Evolutionary conservation across 2,888 invertebrate genomes (phyloP).

Genomic region (Bimastos eiseni): DNA sequence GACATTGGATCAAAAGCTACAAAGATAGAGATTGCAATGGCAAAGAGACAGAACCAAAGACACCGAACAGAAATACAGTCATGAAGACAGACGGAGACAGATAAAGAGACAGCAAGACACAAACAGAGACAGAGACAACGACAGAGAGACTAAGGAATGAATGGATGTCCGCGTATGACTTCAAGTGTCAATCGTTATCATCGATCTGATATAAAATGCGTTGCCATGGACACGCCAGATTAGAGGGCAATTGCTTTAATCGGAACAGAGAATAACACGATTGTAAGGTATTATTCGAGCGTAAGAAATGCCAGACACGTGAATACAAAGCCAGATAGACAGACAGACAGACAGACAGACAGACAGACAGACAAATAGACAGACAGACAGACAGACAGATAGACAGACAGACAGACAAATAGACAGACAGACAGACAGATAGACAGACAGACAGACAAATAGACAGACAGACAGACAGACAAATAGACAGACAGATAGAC

Average conservation of each 20-base stretch:
- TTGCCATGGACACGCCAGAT: not conserved
- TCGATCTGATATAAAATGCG: not conserved
- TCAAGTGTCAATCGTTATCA: not conserved
- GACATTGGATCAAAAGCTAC: too few relatives aligned
- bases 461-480: not conserved
- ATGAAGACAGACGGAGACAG: not conserved
- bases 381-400: not conserved
- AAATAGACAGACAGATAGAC: not conserved
- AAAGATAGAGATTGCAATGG: too few relatives aligned
- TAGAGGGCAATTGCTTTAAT: slow-evolving; percentile 1
- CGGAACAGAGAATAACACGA: not conserved
- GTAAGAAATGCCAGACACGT: not conserved
- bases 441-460: not conserved
- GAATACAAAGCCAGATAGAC: not conserved
- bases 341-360: not conserved
- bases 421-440: too few relatives aligned
- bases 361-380: not conserved
- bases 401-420: not conserved
- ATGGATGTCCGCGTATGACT: not conserved
- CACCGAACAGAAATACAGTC: too few relatives aligned
- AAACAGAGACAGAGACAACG: not conserved
- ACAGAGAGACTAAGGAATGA: not conserved
- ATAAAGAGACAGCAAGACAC: not conserved
- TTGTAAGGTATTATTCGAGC: not conserved
- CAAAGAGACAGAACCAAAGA: too few relatives aligned